Evolutionary conservation across 1,140 invertebrate species (phyloP).

Genomic region (Alviniconcha marisindica): DNA sequence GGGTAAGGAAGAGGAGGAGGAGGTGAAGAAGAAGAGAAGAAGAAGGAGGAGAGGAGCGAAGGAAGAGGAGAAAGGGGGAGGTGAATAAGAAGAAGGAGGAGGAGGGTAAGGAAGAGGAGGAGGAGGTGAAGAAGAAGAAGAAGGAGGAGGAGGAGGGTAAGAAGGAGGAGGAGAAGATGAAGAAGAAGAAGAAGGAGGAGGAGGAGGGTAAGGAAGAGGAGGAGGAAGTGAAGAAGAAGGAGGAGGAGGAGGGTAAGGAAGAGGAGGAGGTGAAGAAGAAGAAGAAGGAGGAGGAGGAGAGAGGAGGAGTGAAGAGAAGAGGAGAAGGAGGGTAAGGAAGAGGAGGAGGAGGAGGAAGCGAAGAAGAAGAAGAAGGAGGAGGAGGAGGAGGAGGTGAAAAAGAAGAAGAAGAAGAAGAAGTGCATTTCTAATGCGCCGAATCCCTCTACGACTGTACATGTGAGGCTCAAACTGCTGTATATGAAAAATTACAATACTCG

Average conservation of each 20-base stretch:
- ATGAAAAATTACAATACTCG: too few relatives aligned
- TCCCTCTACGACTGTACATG: background rate
- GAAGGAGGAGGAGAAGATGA: background rate
- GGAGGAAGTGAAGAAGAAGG: background rate
- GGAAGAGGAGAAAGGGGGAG: background rate
- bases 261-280: background rate
- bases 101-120: background rate
- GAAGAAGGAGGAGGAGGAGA: background rate
- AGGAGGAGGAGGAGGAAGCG: background rate
- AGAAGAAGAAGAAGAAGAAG: background rate
- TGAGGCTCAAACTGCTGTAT: too few relatives aligned
- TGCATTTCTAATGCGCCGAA: too few relatives aligned
- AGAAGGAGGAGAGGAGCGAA: background rate
- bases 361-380: background rate
- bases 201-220: constrained; percentile 8
- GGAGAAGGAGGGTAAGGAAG: background rate
- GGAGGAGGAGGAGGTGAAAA: background rate
- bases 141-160: background rate
- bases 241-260: background rate
- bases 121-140: background rate
- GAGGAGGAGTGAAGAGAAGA: background rate
- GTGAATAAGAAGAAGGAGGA: constrained; percentile 3
- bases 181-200: constrained; percentile 16
- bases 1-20: too few relatives aligned
- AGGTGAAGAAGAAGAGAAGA: too few relatives aligned